Base-by-base conservation (phyloP, 2,797 vertebrate genomes). In the Cossypha caffra region DNA sequence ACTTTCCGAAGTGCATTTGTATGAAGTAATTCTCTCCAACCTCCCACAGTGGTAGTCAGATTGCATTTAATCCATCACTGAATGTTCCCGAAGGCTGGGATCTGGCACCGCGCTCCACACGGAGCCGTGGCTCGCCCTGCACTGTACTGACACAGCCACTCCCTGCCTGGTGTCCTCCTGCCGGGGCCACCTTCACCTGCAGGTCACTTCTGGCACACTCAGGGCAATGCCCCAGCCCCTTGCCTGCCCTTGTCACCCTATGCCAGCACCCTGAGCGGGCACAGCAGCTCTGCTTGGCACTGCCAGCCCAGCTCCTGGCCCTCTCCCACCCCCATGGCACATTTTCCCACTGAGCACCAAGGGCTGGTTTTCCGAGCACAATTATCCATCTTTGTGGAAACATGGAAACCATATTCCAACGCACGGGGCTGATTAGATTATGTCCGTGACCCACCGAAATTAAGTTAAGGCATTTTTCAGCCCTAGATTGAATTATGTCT, bases 51-150 rank as follows among this genome's bases (percentile, higher is more conserved):
- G 95, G 94, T 96, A 96, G 96, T 96, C 95, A 95, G 94, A 95
- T 97, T 96, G 95, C 95, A 95, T 96, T 96, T 97, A 93, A 97
- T 96, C 96, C 96, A 95, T 96, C 95, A 96, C 96, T 96, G 91
- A 97, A 95, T 95, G 94, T 97, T 96, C 95, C 94, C 62, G 88
- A 91, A 95, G 90, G 93, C 93, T 97, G 95, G 88, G 93, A 76
- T 95, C 95, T 94, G 96, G 96, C 96, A 93, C 84, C 35, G 0
- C 1, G 26, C 83, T 93, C 47, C 85, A 94, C 96, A 94, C 93
- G 82, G 94, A 96, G 94, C 95, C 4, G 29, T 10, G 31, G 71
- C 80, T 95, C 12, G 0, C 84, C 87, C 74, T 0, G 9, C 7
- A 2, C 86, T 38, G 25, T 3, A 15, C 88, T 11, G 66, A 76